Conservation (phyloP, 1,140 invertebrate species). For the Proctacanthus coquilletti region DNA sequence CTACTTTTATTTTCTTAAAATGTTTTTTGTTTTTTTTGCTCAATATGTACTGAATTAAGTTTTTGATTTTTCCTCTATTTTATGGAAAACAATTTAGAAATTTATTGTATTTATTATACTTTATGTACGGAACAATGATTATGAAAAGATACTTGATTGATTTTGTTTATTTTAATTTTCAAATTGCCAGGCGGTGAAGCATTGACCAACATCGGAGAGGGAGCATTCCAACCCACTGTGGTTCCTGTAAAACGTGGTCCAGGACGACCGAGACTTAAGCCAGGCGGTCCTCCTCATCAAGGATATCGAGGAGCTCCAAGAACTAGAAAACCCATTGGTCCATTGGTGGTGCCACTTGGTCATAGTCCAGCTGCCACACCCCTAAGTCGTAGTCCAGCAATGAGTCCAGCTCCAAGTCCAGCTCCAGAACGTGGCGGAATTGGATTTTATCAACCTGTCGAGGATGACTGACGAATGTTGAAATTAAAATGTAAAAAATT, state of each 20-base stretch:
- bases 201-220: conserved; percentile 7
- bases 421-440: conserved; percentile 1
- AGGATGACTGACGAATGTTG: no score
- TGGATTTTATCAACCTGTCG: conserved; percentile 1
- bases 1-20: no score
- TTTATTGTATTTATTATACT: no score
- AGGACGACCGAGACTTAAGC: conserved; percentile 55
- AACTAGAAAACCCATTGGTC: conserved; percentile 38
- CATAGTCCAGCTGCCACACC: conserved; percentile 29
- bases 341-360: conserved; percentile 41
- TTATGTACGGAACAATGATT: no score
- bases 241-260: conserved; percentile 39
- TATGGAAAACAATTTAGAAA: no score
- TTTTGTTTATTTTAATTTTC: no score
- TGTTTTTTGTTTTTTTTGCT: no score
- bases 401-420: conserved; percentile 21
- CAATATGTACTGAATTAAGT: no score
- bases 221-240: conserved; percentile 3
- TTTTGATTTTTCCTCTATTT: no score
- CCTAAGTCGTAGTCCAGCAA: conserved; percentile 18
- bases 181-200: conserved; percentile 2
- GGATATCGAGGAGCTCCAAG: conserved; percentile 36
- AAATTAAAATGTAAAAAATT: no score
- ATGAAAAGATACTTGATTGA: no score
- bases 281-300: conserved; percentile 42